Evolutionary conservation across 2,797 vertebrate species (phyloP), one percentile per base, ranked within the genome.

Genomic region (Phoeniculus purpureus): DNA sequence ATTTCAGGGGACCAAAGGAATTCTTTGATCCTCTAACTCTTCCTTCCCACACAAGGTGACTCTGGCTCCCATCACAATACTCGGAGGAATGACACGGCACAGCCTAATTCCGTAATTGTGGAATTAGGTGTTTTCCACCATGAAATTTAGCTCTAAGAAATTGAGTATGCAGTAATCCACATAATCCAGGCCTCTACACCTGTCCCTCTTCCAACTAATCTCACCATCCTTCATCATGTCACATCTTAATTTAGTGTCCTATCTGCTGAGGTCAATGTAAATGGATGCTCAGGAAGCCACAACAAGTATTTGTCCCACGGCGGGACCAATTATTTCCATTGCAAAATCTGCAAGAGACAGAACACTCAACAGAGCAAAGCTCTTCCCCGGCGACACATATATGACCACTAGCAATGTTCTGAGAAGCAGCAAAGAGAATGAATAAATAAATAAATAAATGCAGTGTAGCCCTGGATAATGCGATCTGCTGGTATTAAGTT

Each of bases 121-220:
- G 71, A 87, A 93, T 90, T 90, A 87, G 34, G 50, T 27, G 31
- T 65, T 83, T 92, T 51, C 85, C 93, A 58, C 83, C 91, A 90
- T 77, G 87, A 84, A 96, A 95, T 90, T 55, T 56, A 88, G 74
- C 85, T 45, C 68, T 87, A 81, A 85, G 92, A 93, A 91, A 94
- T 27, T 70, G 88, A 91, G 68, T 25, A 68, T 62, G 52, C 23
- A 25, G 81, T 96, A 94, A 94, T 93, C 94, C 94, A 87, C 6
- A 32, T 95, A 95, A 95, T 94, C 95, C 95, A 85, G 79, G 73
- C 76, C 84, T 93, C 88, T 87, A 95, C 94, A 96, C 93, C 94
- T 94, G 94, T 94, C 86, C 76, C 92, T 93, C 84, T 92, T 56
- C 71, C 66, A 87, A 89, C 94, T 95, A 95, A 95, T 95, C 96